These are phyloP conservation scores for Cinclus mexicanus DNA, from an alignment of 2,113 vertebrate species.

Conservation along the genomic window DNA sequence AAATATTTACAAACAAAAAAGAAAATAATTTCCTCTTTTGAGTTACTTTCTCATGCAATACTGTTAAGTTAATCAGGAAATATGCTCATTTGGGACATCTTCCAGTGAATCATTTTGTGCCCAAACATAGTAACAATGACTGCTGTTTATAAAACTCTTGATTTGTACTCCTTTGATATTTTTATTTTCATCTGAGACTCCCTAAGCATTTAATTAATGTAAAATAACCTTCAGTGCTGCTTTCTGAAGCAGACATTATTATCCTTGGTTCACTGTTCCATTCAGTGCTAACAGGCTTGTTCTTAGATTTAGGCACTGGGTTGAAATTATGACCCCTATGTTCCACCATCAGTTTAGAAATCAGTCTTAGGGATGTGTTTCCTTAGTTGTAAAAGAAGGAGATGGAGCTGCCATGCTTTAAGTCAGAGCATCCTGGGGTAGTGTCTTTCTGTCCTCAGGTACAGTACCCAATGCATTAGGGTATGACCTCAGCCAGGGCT, in stretches of 20 bases:
- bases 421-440: not conserved
- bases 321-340: not conserved
- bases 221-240: not conserved
- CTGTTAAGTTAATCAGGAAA: not conserved
- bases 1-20: not conserved
- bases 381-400: not conserved
- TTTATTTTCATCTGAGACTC: not conserved
- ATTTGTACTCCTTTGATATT: not conserved
- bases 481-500: not conserved
- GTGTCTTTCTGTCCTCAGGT: not conserved
- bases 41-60: not conserved
- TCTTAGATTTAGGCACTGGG: not conserved
- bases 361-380: not conserved
- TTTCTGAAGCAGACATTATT: not conserved
- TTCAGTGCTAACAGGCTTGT: not conserved
- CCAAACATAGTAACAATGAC: not conserved
- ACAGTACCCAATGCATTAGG: not conserved
- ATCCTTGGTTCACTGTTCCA: not conserved
- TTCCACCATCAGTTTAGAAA: not conserved
- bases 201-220: not conserved
- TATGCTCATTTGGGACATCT: not conserved
- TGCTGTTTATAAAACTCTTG: not conserved
- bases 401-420: not conserved
- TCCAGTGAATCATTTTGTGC: not conserved
- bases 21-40: not conserved